phyloP scores from a whole-genome alignment of 2,113 vertebrate genomes.

The Bambusicola thoracicus region DNA sequence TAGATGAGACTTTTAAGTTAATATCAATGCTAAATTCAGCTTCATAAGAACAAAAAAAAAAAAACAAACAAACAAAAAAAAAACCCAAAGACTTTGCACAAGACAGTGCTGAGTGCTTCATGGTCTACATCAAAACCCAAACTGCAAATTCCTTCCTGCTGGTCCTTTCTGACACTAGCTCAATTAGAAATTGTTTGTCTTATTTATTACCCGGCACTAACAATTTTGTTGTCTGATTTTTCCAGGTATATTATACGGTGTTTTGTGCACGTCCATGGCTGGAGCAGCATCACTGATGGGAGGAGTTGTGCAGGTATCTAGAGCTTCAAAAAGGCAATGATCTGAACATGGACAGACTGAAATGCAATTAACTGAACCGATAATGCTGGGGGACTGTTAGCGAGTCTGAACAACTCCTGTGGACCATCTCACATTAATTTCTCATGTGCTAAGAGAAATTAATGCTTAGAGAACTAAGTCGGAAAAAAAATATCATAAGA shows the following conservation, averaged over 20 bases:
- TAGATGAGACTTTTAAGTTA: background rate
- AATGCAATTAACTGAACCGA: background rate
- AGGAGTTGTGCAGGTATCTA: conserved; percentile 83
- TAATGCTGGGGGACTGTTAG: background rate
- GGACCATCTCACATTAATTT: background rate
- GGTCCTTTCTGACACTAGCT: background rate
- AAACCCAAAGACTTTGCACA: rapidly evolving
- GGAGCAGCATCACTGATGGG: conserved; percentile 84
- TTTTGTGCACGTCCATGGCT: conserved; percentile 85
- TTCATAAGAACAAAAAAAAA: background rate
- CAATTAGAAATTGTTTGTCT: background rate
- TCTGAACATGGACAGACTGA: background rate
- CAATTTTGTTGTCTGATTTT: background rate
- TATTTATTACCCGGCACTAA: background rate
- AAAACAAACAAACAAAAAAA: no score
- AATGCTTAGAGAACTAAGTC: background rate
- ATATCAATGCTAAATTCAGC: background rate
- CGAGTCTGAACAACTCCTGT: background rate
- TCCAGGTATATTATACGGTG: conserved; percentile 84
- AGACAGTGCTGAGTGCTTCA: background rate
- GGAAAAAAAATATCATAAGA: background rate
- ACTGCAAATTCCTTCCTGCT: background rate
- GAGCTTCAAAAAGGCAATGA: background rate
- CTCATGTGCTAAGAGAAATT: background rate
- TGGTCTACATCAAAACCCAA: background rate